Conservation (phyloP, 2,113 vertebrate genomes). For the Anolis carolinensis region DNA sequence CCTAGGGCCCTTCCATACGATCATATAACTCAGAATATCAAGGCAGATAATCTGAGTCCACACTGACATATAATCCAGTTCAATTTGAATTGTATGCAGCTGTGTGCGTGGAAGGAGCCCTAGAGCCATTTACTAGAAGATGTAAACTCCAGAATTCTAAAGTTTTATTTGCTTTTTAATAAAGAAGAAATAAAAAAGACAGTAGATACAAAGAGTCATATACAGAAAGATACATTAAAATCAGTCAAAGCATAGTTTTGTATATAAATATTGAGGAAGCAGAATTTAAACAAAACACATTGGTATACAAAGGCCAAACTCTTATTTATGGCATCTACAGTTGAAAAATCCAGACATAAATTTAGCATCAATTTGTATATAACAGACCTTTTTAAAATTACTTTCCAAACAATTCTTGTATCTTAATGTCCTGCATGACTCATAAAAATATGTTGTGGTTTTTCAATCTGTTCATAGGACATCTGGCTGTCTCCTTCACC, state of each 20-base stretch:
- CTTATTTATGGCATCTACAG: not conserved
- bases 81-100: too few relatives aligned
- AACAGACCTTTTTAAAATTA: slow-evolving; percentile 13
- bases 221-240: not conserved
- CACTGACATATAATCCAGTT: too few relatives aligned
- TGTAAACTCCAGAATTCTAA: too few relatives aligned
- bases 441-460: slow-evolving; percentile 21
- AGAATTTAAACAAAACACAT: not conserved
- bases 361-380: not conserved
- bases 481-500: slow-evolving; percentile 8
- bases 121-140: not conserved
- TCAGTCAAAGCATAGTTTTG: not conserved
- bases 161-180: not conserved
- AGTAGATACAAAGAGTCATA: not conserved
- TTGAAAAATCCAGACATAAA: not conserved
- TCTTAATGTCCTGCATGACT: not conserved
- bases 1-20: too few relatives aligned
- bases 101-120: too few relatives aligned
- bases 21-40: too few relatives aligned
- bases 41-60: too few relatives aligned
- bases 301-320: not conserved
- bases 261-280: not conserved
- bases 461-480: slow-evolving; percentile 29
- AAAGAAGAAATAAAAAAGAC: not conserved
- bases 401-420: not conserved